phyloP scores from a whole-genome alignment of 2,888 invertebrate species.

The Scotopteryx bipunctaria region DNA sequence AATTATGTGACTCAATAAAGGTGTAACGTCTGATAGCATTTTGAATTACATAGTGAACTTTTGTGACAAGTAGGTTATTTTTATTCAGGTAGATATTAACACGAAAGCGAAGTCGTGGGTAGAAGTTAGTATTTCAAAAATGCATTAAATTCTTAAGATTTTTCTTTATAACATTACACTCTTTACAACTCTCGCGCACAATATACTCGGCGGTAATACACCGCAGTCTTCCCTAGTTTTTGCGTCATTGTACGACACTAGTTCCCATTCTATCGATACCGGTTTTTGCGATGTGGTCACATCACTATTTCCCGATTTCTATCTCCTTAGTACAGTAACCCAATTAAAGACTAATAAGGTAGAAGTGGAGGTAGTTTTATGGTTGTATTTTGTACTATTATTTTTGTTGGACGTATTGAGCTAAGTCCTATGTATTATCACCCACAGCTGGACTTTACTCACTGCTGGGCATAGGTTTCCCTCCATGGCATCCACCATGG shows the following conservation, averaged over 20 bases:
- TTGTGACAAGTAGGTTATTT: too few species aligned
- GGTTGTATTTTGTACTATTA: background rate
- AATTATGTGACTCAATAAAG: too few species aligned
- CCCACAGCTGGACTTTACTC: too few species aligned
- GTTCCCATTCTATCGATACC: constrained; percentile 54
- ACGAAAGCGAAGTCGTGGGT: too few species aligned
- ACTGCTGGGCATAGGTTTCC: too few species aligned
- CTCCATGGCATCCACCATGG: too few species aligned
- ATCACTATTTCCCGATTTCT: constrained; percentile 48
- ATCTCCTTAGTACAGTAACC: constrained; percentile 29
- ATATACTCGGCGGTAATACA: constrained; percentile 30
- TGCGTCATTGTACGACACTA: constrained; percentile 51
- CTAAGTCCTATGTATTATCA: too few species aligned
- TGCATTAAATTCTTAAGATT: background rate
- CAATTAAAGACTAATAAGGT: constrained; percentile 13
- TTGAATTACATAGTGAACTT: too few species aligned
- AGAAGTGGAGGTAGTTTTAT: background rate
- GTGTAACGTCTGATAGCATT: too few species aligned
- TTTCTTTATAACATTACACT: constrained; percentile 34
- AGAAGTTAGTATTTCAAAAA: too few species aligned
- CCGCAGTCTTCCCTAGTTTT: constrained; percentile 56
- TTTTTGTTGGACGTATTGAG: too few species aligned
- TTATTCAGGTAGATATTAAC: too few species aligned
- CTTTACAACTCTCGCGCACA: constrained; percentile 18
- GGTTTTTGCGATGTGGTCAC: constrained; percentile 43